Base-by-base conservation (phyloP, 2,113 vertebrate genomes). In the Microtus pennsylvanicus region DNA sequence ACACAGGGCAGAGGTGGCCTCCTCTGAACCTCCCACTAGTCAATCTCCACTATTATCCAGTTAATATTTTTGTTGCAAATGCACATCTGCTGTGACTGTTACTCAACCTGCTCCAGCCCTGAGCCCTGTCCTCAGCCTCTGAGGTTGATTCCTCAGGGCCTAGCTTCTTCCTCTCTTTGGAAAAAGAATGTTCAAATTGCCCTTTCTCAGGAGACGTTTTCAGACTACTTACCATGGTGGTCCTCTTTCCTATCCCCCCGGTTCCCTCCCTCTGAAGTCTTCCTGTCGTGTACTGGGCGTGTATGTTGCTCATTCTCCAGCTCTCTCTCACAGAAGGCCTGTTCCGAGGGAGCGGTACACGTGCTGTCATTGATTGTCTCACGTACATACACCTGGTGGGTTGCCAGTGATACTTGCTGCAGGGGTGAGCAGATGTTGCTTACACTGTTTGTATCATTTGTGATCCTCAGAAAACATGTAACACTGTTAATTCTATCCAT, bases 261-360 rank as follows among this genome's bases (percentile, higher is more conserved):
- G 5, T 8, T 2, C 52, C 7, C 2, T n/a, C 8, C 50, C 7
- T 30, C 47, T 22, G 22, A 78, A 24, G 1, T 17, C 19, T 30
- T 9, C 3, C 42, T 3, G 4, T 6, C 0, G 13, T 12, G 47
- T 1, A 3, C 0, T 0, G 2, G 63, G 21, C 5, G 0, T 30
- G 3, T 1, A 0, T 10, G 10, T 33, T 21, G 7, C 38, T 10
- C 0, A 5, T 1, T 58, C n/a, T 45, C 19, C 30, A 12, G 1
- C 52, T 81, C 30, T 69, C 47, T 42, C 30, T 50, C 21, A 30
- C 33, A 47, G 10, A 50, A 22, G 28, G 7, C 1, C 12, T 61
- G 35, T 61, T 30, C n/a, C 0, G 2, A 1, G 42, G 30, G 2
- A 50, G 17, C 3, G 22, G 24, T 0, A 45, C 0, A 2, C 2